Conservation (phyloP, 2,888 invertebrate species). For the Alviniconcha strummeri region DNA sequence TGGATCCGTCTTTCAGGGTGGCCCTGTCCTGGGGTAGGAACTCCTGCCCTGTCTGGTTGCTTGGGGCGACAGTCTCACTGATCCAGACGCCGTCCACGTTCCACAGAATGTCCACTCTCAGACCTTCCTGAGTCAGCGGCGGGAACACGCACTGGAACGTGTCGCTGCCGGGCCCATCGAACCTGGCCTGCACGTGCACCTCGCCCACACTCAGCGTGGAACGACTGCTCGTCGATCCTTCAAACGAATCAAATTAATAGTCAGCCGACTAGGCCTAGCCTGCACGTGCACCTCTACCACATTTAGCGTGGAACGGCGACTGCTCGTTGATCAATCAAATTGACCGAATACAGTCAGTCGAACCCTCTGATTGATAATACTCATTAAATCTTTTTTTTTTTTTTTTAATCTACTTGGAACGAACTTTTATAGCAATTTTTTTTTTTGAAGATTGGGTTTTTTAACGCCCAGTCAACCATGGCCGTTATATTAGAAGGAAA, state of each 20-base stretch:
- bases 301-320: background rate
- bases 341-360: too few species aligned
- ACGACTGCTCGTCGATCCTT: conserved; percentile 17
- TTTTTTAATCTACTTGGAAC: too few species aligned
- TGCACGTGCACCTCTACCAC: too few species aligned
- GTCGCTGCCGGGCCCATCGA: conserved; percentile 46
- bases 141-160: conserved; percentile 44
- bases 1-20: conserved; percentile 44
- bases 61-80: conserved; percentile 20
- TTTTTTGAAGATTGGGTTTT: too few species aligned
- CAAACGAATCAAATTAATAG: background rate
- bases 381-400: too few species aligned
- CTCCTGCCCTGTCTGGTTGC: conserved; percentile 22
- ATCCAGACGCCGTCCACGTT: conserved; percentile 45
- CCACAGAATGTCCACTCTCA: conserved; percentile 48
- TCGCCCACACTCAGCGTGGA: conserved; percentile 19
- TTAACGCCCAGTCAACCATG: too few species aligned
- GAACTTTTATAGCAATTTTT: too few species aligned
- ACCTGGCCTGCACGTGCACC: conserved; percentile 39
- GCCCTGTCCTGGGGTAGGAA: conserved; percentile 36
- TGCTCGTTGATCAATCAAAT: background rate
- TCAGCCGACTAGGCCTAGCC: too few species aligned
- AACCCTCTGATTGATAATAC: too few species aligned
- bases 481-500: too few species aligned
- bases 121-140: background rate